phyloP scores from a whole-genome alignment of 2,113 vertebrate genomes.

The Oncorhynchus tshawytscha region DNA sequence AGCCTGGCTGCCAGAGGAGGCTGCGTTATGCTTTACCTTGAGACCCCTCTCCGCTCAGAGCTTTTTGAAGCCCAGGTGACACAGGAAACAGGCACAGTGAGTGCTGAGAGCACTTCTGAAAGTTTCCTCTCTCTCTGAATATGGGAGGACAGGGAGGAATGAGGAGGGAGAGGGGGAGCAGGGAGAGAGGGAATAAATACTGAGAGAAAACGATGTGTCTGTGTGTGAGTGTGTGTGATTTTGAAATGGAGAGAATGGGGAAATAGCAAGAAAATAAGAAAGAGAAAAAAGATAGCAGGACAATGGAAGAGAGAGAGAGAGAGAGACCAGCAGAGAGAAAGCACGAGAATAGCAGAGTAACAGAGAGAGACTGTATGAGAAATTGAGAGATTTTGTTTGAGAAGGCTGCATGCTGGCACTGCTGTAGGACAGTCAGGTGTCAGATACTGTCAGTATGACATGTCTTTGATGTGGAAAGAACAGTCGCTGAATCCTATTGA shows the following conservation, averaged over 20 bases:
- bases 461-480: constrained; percentile 74
- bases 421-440: constrained; percentile 63
- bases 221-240: constrained; percentile 30
- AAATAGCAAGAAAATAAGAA: constrained; percentile 21
- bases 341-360: constrained; percentile 19
- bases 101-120: constrained; percentile 38
- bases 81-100: constrained; percentile 33
- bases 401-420: constrained; percentile 47
- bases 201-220: neutral
- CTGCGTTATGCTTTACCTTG: constrained; percentile 52
- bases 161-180: constrained; percentile 20
- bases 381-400: constrained; percentile 30
- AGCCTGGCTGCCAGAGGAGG: constrained; percentile 39
- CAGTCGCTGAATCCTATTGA: constrained; percentile 57
- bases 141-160: constrained; percentile 30
- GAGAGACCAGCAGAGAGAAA: constrained; percentile 30
- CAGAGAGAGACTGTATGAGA: neutral
- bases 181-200: constrained; percentile 18
- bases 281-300: constrained; percentile 23
- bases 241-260: constrained; percentile 38
- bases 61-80: constrained; percentile 45
- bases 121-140: constrained; percentile 30
- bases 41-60: constrained; percentile 48
- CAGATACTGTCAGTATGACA: constrained; percentile 67
- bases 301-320: constrained; percentile 15